Evolutionary conservation across 2,113 vertebrate species (phyloP).

Genomic region (Patagioenas fasciata): DNA sequence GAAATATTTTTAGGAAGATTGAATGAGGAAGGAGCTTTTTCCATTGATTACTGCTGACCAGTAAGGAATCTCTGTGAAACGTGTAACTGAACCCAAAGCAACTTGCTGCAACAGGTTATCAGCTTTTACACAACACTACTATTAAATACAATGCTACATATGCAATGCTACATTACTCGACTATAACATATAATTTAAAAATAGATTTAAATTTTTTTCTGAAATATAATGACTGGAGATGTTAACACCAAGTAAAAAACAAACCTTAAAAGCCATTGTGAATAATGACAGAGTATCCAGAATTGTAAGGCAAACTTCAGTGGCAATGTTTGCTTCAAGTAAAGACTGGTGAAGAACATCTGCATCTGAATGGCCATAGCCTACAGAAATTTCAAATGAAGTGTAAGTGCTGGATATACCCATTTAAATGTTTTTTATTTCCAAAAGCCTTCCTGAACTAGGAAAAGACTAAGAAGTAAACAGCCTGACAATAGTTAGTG

Average conservation of each 20-base stretch:
- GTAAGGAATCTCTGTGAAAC: not conserved
- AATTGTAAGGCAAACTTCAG: conserved; percentile 95
- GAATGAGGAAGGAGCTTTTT: not conserved
- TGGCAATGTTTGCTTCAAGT: conserved; percentile 95
- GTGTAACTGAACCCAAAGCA: not conserved
- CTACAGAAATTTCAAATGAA: conserved; percentile 72
- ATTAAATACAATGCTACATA: not conserved
- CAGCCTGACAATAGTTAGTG: conserved; percentile 38
- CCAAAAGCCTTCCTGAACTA: conserved; percentile 11
- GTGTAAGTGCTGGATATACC: not conserved
- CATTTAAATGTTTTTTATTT: not conserved
- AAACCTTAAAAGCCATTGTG: conserved; percentile 96
- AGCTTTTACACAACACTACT: not conserved
- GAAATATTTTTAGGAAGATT: not conserved
- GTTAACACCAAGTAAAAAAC: not conserved
- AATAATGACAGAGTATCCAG: conserved; percentile 95
- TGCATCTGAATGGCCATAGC: conserved; percentile 94
- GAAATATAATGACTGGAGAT: not conserved
- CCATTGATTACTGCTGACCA: not conserved
- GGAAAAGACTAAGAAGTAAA: not conserved
- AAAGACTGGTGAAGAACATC: conserved; percentile 94
- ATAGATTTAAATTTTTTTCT: not conserved
- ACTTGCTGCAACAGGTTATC: not conserved
- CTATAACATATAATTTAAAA: not conserved
- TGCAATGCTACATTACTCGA: not conserved